These are phyloP conservation scores for Carapus acus DNA, from an alignment of 2,797 vertebrate genomes.

Conservation along the genomic window DNA sequence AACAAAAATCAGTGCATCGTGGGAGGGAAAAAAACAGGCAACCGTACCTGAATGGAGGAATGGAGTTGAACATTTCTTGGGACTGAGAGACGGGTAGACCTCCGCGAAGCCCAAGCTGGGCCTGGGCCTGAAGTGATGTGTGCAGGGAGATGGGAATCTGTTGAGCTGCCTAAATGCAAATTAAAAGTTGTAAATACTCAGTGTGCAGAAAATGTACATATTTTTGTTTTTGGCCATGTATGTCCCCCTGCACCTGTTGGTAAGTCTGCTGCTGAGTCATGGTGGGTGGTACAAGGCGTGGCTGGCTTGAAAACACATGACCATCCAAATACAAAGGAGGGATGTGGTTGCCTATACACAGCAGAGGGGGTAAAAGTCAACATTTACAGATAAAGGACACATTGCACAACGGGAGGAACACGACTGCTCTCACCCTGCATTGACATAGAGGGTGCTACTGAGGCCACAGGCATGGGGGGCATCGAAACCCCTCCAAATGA, in stretches of 20 bases:
- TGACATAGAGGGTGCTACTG: conserved; percentile 95
- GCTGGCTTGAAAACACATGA: conserved; percentile 93
- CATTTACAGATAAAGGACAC: not conserved
- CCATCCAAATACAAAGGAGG: conserved; percentile 94
- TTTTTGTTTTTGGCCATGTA: not conserved
- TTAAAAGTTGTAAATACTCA: conserved; percentile 5
- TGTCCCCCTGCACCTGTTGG: conserved; percentile 82
- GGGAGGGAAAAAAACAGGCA: not conserved
- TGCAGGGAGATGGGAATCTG: conserved; percentile 98
- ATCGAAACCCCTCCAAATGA: conserved; percentile 96
- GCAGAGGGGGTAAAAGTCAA: too few species aligned
- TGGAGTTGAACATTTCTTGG: conserved; percentile 96
- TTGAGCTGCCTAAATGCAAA: conserved; percentile 82
- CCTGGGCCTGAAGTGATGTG: conserved; percentile 95
- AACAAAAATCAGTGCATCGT: too few species aligned
- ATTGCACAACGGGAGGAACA: not conserved
- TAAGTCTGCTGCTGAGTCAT: conserved; percentile 98
- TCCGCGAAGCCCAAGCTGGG: conserved; percentile 90
- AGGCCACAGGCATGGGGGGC: conserved; percentile 96
- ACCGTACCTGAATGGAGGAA: conserved; percentile 89
- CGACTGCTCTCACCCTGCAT: conserved; percentile 81
- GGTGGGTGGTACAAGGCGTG: conserved; percentile 87
- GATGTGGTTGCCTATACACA: conserved; percentile 85
- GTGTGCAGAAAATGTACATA: conserved; percentile 1
- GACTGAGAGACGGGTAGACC: conserved; percentile 96